These are phyloP conservation scores for Drosophila paramelanica DNA, from an alignment of 2,888 invertebrate species.

Conservation along the genomic window DNA sequence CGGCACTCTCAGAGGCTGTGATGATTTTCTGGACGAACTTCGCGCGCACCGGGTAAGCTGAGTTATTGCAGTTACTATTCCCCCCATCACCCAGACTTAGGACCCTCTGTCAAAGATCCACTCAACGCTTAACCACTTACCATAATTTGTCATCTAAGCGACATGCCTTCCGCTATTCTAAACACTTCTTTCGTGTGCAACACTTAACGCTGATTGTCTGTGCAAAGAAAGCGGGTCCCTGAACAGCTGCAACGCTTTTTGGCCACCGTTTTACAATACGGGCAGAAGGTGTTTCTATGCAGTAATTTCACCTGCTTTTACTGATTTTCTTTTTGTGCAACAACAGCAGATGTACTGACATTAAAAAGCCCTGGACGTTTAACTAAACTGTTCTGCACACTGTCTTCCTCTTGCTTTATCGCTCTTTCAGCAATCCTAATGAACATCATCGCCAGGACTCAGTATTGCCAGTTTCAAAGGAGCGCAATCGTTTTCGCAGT, in stretches of 20 bases:
- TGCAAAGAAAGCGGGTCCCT: constrained; percentile 22
- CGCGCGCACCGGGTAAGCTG: constrained; percentile 93
- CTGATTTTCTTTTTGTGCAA: constrained; percentile 18
- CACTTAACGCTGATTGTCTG: constrained; percentile 66
- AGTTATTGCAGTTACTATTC: constrained; percentile 7
- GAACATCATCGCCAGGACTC: constrained; percentile 92
- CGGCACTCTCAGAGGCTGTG: constrained; percentile 93
- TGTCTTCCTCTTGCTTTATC: not conserved
- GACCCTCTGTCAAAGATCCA: no score
- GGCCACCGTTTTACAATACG: constrained; percentile 40
- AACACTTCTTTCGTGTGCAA: constrained; percentile 41
- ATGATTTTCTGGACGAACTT: constrained; percentile 96
- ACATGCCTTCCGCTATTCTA: constrained; percentile 22
- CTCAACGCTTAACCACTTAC: constrained; percentile 34
- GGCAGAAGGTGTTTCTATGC: constrained; percentile 24
- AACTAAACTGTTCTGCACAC: constrained; percentile 17
- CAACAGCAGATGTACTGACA: constrained; percentile 1
- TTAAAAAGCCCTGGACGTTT: constrained; percentile 11
- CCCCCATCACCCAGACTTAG: not conserved
- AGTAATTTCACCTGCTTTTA: constrained; percentile 27
- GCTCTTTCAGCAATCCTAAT: constrained; percentile 90
- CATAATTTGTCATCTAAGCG: constrained; percentile 42
- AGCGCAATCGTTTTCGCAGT: constrained; percentile 92
- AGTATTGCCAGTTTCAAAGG: constrained; percentile 91
- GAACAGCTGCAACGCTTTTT: constrained; percentile 7